A percentile compares a stretch with the other conserved stretches of the same genome.
Conservation (phyloP, 1,140 invertebrate species). For the Adoxophyes honmai region DNA sequence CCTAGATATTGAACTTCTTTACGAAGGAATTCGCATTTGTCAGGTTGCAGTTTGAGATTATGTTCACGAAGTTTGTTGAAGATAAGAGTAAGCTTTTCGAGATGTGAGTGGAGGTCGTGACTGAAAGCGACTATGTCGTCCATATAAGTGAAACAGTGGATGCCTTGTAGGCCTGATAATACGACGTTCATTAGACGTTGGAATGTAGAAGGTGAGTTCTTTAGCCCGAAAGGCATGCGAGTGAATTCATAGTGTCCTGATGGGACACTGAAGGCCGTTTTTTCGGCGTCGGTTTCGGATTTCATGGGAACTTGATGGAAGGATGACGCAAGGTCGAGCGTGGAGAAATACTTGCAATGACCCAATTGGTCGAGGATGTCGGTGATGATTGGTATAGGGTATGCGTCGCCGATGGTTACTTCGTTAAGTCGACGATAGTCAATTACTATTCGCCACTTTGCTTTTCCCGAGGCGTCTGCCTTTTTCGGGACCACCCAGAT, state of each 20-base stretch:
- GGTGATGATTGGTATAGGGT: constrained; percentile 76
- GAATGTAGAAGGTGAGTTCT: not conserved
- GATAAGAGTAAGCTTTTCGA: not conserved
- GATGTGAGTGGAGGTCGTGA: not conserved
- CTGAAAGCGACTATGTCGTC: not conserved
- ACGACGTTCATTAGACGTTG: not conserved
- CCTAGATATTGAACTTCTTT: not conserved
- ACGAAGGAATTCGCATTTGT: not conserved
- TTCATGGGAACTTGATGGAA: not conserved
- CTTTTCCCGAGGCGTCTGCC: constrained; percentile 38
- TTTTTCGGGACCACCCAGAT: constrained; percentile 55
- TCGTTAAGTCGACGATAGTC: constrained; percentile 65
- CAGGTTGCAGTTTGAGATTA: not conserved
- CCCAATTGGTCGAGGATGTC: constrained; percentile 69
- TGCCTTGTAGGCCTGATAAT: not conserved
- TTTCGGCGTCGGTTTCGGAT: not conserved
- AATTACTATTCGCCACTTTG: constrained; percentile 55
- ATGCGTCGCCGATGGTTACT: constrained; percentile 65
- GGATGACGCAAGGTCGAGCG: constrained; percentile 22
- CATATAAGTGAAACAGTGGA: not conserved
- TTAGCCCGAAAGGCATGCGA: not conserved
- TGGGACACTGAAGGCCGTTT: not conserved
- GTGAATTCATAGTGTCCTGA: not conserved
- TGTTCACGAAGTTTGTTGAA: not conserved
- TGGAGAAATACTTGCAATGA: constrained; percentile 62